These are phyloP conservation scores for Odontocerum albicorne DNA, from an alignment of 2,888 invertebrate species.

Conservation along the genomic window DNA sequence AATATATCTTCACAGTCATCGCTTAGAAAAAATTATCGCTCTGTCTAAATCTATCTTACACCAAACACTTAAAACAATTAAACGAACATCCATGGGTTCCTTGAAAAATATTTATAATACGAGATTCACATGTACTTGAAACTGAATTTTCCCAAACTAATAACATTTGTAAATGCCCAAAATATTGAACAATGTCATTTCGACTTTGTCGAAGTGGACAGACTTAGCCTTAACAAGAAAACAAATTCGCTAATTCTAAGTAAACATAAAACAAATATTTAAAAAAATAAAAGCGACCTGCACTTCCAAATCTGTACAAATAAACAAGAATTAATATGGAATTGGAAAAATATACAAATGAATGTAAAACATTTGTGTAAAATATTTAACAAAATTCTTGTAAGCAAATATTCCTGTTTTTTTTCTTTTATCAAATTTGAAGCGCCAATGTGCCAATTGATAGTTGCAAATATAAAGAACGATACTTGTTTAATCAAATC, in stretches of 20 bases:
- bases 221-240: not conserved
- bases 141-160: not conserved
- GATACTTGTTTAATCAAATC: too few species aligned
- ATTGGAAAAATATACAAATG: conserved; percentile 6
- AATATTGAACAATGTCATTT: conserved; percentile 11
- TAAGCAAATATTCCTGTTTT: too few species aligned
- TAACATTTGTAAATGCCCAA: conserved; percentile 17
- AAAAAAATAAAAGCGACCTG: conserved; percentile 31
- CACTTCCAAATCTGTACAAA: conserved; percentile 23
- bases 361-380: conserved; percentile 1
- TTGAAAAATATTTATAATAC: conserved; percentile 17
- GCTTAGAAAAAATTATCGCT: too few species aligned
- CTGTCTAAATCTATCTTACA: conserved; percentile 11
- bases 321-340: conserved; percentile 14
- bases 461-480: too few species aligned
- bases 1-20: conserved; percentile 9
- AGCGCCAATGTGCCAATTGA: too few species aligned
- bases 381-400: too few species aligned
- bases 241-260: conserved; percentile 1
- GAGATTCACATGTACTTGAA: conserved; percentile 17
- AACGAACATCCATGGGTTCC: conserved; percentile 6
- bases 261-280: conserved; percentile 11
- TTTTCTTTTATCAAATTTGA: too few species aligned
- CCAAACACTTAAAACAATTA: conserved; percentile 16
- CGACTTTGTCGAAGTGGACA: not conserved